Percentiles rank a stretch among this genome's conserved stretches.
phyloP scores from a whole-genome alignment of 2,888 invertebrate species.

The Sthenelais limicola region DNA sequence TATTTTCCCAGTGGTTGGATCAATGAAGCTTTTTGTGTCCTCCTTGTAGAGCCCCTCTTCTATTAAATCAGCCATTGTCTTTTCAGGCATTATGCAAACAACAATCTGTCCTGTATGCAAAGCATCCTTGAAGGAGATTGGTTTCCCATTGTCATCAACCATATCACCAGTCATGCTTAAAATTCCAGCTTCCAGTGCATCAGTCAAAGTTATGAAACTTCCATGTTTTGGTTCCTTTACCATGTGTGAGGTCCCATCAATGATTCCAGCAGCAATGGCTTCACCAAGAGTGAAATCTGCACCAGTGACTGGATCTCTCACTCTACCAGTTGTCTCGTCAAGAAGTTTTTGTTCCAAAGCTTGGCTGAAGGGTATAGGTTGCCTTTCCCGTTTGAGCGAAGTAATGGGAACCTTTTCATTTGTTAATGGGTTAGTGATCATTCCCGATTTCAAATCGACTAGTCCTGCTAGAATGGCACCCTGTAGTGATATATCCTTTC shows the following conservation, averaged over 20 bases:
- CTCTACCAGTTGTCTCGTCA: constrained; percentile 86
- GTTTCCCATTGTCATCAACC: background rate
- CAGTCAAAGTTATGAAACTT: constrained; percentile 69
- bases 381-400: constrained; percentile 84
- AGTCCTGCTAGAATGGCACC: constrained; percentile 74
- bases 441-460: constrained; percentile 27
- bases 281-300: constrained; percentile 67
- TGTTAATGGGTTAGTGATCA: constrained; percentile 27
- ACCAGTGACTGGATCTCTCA: constrained; percentile 83
- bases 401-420: constrained; percentile 77
- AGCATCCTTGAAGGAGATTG: background rate
- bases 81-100: background rate
- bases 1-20: constrained; percentile 76
- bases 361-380: background rate
- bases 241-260: constrained; percentile 80
- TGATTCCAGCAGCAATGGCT: constrained; percentile 74
- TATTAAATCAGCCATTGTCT: constrained; percentile 8
- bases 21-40: background rate
- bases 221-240: constrained; percentile 82
- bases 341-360: background rate
- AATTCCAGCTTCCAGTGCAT: constrained; percentile 1
- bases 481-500: constrained; percentile 49
- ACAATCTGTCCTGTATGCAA: background rate
- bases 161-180: background rate
- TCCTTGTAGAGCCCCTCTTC: constrained; percentile 27